These are phyloP conservation scores for Caranx melampygus DNA, from an alignment of 2,113 vertebrate genomes.

Conservation along the genomic window DNA sequence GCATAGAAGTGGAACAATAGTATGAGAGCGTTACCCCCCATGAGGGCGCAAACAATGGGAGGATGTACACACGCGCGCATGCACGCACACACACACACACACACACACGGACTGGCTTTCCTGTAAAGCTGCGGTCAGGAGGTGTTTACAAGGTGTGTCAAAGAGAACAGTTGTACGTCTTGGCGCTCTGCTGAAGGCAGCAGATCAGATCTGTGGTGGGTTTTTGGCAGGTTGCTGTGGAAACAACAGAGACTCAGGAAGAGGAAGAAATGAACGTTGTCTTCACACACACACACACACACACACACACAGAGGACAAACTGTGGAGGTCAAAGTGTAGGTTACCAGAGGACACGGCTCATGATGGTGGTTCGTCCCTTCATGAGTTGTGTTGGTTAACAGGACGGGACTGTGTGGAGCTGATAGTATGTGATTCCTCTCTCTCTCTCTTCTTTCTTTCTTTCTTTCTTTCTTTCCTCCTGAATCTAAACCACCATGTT, in stretches of 20 bases:
- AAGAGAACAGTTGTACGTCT: conserved; percentile 15
- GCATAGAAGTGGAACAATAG: conserved; percentile 60
- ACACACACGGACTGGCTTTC: conserved; percentile 39
- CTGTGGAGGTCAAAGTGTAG: background rate
- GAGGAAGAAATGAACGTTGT: no score
- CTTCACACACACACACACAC: no score
- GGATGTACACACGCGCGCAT: conserved; percentile 66
- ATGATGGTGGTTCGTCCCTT: no score
- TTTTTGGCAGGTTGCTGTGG: conserved; percentile 11
- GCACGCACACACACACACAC: conserved; percentile 29
- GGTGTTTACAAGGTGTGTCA: conserved; percentile 56
- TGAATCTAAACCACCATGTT: no score
- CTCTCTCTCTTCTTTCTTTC: no score
- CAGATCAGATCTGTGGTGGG: background rate
- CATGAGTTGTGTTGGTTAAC: no score
- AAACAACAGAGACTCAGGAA: background rate
- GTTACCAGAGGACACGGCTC: no score
- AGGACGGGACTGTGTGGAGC: no score
- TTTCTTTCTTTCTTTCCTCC: no score
- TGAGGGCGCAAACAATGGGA: conserved; percentile 77
- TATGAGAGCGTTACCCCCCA: conserved; percentile 52
- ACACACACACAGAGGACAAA: no score
- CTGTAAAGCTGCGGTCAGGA: conserved; percentile 49
- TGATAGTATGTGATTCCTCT: no score
- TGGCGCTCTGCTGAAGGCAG: conserved; percentile 6